Percentiles rank a stretch among this genome's conserved stretches.
These are phyloP conservation scores for Eunapius fragilis DNA, from an alignment of 37 sponge, comb jelly and placozoan genomes.

Conservation along the genomic window DNA sequence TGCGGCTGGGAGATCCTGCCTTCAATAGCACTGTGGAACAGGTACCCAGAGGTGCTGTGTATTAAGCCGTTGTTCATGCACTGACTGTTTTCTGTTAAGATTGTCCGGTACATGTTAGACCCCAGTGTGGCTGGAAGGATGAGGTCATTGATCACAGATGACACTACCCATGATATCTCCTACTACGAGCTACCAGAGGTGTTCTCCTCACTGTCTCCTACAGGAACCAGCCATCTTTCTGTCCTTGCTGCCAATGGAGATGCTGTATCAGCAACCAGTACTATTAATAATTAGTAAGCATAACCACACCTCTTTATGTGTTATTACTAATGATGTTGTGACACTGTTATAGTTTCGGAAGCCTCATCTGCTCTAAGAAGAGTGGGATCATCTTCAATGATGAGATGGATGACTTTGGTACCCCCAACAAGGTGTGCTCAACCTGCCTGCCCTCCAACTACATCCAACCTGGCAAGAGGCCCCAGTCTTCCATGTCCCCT, in stretches of 20 bases:
- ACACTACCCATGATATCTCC: constrained; percentile 52
- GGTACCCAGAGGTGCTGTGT: background rate
- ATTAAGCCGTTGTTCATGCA: background rate
- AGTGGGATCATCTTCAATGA: constrained; percentile 87
- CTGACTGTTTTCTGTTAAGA: constrained; percentile 23
- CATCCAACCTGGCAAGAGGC: constrained; percentile 79
- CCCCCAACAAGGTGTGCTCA: constrained; percentile 47
- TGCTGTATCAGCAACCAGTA: constrained; percentile 86
- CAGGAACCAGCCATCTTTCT: constrained; percentile 83
- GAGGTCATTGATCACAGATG: constrained; percentile 46
- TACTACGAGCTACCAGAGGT: constrained; percentile 56
- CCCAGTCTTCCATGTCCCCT: constrained; percentile 87
- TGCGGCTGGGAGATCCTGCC: constrained; percentile 81
- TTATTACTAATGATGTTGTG: background rate
- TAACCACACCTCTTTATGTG: background rate
- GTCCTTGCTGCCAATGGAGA: constrained; percentile 84
- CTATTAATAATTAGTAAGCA: constrained; percentile 72
- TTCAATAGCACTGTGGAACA: constrained; percentile 51
- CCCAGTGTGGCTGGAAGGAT: constrained; percentile 27
- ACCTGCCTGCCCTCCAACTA: constrained; percentile 58
- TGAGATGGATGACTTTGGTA: constrained; percentile 90
- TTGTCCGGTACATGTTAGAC: constrained; percentile 67
- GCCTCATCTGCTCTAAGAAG: constrained; percentile 46
- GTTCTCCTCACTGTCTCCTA: background rate
- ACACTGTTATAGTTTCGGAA: constrained; percentile 67